Base-by-base conservation (phyloP, 2,888 invertebrate genomes). In the Cataglyphis rosenhaueri region DNA sequence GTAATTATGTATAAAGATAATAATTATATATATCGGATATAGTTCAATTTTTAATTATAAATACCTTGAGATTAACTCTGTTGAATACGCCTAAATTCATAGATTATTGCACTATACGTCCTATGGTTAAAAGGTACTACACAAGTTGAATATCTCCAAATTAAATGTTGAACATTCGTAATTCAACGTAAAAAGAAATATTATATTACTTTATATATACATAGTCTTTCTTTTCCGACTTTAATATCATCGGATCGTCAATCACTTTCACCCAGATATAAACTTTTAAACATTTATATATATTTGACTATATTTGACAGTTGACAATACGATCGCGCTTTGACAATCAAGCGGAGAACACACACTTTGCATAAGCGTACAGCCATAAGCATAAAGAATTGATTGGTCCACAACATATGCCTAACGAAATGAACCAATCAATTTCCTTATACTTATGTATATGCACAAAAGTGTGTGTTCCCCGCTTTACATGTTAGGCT, bases 1-100 rank as follows among this genome's bases (percentile, higher is more conserved):
- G 64, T 59, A 52, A 35, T 76, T 15, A 29, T 29, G 29, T 29
- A 29, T 48, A 18, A n/a, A n/a, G 18, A 29, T 8, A 65, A 55
- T 59, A 52, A 25, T 76, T 15, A 29, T 29, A 29, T 29, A 29
- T 3, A 57, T 10, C 5, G 5, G 6, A 57, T 6, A n/a, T n/a
- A 9, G 25, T 57, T 25, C 21, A 38, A 25, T 74, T 38, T 65
- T 25, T 18, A 21, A n/a, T 32, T 64, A 10, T 61, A 41, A 68
- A 15, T 95, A 97, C 97, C 96, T 97, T 97, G 94, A 96, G 96
- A 95, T 97, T 97, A 95, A 97, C 97, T 95, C 97, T 96, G 94
- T 97, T 97, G 94, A 97, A 97, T 94, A 97, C 96, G 95, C 97
- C 97, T 95, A 97, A 97, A 97, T 97, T 97, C 97, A 97, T 97